These are phyloP conservation scores for Chaetura pelagica DNA, from an alignment of 2,113 vertebrate species.

Conservation along the genomic window DNA sequence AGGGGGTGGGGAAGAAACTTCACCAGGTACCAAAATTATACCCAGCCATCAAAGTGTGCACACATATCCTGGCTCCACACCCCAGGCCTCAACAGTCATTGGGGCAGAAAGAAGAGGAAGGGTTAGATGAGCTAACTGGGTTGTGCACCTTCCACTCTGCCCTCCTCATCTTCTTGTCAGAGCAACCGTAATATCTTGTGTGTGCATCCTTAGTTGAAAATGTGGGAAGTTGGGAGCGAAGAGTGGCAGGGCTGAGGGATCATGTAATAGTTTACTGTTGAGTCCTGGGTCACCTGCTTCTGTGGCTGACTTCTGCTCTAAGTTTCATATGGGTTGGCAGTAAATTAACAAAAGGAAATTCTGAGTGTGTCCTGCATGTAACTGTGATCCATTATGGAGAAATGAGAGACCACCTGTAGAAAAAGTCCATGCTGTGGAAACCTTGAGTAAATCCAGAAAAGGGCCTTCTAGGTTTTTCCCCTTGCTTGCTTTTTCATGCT, in stretches of 20 bases:
- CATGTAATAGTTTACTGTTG: background rate
- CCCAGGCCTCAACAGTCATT: background rate
- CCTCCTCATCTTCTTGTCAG: accelerated
- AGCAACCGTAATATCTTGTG: background rate
- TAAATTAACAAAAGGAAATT: background rate
- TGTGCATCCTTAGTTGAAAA: background rate
- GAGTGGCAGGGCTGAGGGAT: background rate
- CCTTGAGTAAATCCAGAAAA: background rate
- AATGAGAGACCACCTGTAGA: background rate
- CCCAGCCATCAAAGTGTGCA: background rate
- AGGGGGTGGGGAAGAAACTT: background rate
- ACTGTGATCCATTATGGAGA: background rate
- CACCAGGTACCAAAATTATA: too few species aligned
- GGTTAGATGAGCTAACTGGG: background rate
- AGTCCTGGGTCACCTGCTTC: background rate
- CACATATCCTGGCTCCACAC: accelerated
- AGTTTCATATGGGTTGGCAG: background rate
- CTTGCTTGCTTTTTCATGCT: background rate
- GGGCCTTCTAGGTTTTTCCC: background rate
- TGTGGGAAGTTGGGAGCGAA: accelerated
- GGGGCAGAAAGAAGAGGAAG: background rate
- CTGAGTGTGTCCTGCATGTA: background rate
- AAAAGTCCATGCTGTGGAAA: background rate
- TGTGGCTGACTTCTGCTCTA: background rate
- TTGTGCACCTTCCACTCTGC: background rate